These are phyloP conservation scores for Decapterus maruadsi DNA, from an alignment of 2,797 vertebrate genomes.

Conservation along the genomic window DNA sequence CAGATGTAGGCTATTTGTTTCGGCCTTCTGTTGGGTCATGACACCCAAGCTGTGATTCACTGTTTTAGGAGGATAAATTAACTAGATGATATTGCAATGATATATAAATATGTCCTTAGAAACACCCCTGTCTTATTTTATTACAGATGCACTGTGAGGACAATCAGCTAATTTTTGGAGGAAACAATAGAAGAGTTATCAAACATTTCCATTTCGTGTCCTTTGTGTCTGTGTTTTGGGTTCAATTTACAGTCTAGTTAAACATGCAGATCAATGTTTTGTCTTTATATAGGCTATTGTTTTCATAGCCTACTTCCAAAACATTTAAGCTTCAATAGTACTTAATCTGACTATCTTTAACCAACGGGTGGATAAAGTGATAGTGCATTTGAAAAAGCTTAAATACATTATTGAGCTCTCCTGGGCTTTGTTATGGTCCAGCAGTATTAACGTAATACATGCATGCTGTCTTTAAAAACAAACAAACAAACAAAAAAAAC, in stretches of 20 bases:
- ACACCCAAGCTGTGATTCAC: too few species aligned
- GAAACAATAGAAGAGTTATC: background rate
- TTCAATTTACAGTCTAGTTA: background rate
- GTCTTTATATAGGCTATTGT: background rate
- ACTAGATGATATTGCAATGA: background rate
- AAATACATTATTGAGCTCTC: too few species aligned
- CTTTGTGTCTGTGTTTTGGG: background rate
- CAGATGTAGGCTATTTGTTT: too few species aligned
- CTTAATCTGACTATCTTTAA: background rate
- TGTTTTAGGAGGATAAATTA: too few species aligned
- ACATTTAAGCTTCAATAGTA: too few species aligned
- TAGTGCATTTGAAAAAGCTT: background rate
- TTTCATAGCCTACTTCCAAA: background rate
- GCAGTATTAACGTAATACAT: background rate
- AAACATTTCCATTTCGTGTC: too few species aligned
- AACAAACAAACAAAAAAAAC: too few species aligned
- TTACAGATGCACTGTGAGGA: background rate
- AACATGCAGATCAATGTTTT: background rate
- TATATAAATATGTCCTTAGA: background rate
- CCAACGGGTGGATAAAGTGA: background rate
- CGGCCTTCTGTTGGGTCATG: too few species aligned
- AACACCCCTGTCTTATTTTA: background rate
- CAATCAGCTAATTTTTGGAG: background rate
- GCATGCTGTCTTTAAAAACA: background rate
- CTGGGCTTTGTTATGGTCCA: background rate